Percentiles rank a stretch among this genome's conserved stretches.
These are phyloP conservation scores for Portunus trituberculatus DNA, from an alignment of 1,140 invertebrate genomes.

Conservation along the genomic window DNA sequence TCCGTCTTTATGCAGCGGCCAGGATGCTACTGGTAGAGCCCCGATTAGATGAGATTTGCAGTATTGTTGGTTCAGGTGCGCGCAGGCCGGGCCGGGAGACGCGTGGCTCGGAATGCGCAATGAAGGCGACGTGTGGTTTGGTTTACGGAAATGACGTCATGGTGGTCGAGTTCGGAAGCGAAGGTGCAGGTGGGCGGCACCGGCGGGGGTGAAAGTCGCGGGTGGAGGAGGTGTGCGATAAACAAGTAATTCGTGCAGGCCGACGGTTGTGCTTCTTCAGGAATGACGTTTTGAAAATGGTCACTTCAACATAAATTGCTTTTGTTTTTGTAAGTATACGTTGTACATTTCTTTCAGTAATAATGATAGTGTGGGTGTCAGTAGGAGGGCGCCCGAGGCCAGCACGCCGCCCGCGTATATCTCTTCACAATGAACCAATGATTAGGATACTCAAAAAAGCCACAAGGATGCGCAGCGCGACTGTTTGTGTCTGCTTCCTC, in stretches of 20 bases:
- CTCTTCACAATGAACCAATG: too few species aligned
- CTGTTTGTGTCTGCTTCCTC: too few species aligned
- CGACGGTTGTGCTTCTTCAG: conserved; percentile 11
- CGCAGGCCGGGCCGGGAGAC: conserved; percentile 81
- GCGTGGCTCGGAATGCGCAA: conserved; percentile 83
- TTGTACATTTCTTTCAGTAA: too few species aligned
- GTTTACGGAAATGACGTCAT: conserved; percentile 82
- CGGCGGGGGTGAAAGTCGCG: conserved; percentile 28
- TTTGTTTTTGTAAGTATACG: too few species aligned
- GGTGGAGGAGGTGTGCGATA: not conserved
- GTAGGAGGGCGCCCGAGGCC: too few species aligned
- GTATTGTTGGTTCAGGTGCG: conserved; percentile 79
- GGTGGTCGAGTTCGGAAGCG: conserved; percentile 81
- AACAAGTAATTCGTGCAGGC: conserved; percentile 31
- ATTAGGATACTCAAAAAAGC: too few species aligned
- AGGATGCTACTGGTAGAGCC: conserved; percentile 49
- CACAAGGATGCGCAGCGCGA: too few species aligned
- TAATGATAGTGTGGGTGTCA: too few species aligned
- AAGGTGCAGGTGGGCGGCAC: conserved; percentile 77
- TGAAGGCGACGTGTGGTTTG: conserved; percentile 83
- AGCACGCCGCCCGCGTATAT: too few species aligned
- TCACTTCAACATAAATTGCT: too few species aligned
- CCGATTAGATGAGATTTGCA: conserved; percentile 78
- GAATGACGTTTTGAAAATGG: not conserved
- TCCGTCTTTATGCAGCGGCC: not conserved